Base-by-base conservation (phyloP, 1,140 invertebrate species). In the Philopotamus ludificatus region DNA sequence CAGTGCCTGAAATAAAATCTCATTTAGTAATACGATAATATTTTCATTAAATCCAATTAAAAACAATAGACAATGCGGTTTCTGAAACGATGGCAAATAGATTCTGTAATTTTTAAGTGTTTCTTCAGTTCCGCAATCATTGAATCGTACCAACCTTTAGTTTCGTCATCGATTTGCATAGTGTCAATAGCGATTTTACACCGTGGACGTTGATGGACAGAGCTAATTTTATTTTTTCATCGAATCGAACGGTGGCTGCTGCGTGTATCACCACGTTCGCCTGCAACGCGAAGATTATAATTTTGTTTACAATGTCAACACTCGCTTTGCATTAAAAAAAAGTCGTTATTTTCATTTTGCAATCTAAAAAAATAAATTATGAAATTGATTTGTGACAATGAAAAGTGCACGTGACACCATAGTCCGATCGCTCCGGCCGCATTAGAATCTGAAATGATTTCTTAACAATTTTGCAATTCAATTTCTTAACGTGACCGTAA, bases 191-290 rank as follows among this genome's bases (percentile, higher is more conserved):
- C 20, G 86, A 84, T 58, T 84, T 81, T 0, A 87, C 85, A 2
- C 85, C 86, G 61, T 83, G 77, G 12, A 91, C 86, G 70, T 91
- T 92, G 49, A 87, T 87, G 4, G 82, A 77, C 0, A 89, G 76
- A 0, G 88, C 88, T 0, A 83, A 75, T 65, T 83, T 81, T 3
- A 90, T 73, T 28, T 86, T 84, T 70, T 90, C 88, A 72, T 90
- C 86, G 64, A 89, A 89, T 69, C 84, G 82, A 0, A 89, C 85
- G 0, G 87, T 89, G 0, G 88, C 88, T 0, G 87, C 87, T 0
- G 82, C 83, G 65, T 90, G 87, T 74, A 89, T 86, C n/a, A 88
- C 83, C 39, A 87, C 78, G 49, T 85, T 85, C 2, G 93, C 85
- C 75, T 91, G 81, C 1, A 85, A 80, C 10, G 73, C 72, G 21